Evolutionary conservation across 2,888 invertebrate genomes (phyloP), one percentile per base, ranked within the genome.

Genomic region (Stenichneumon culpator): DNA sequence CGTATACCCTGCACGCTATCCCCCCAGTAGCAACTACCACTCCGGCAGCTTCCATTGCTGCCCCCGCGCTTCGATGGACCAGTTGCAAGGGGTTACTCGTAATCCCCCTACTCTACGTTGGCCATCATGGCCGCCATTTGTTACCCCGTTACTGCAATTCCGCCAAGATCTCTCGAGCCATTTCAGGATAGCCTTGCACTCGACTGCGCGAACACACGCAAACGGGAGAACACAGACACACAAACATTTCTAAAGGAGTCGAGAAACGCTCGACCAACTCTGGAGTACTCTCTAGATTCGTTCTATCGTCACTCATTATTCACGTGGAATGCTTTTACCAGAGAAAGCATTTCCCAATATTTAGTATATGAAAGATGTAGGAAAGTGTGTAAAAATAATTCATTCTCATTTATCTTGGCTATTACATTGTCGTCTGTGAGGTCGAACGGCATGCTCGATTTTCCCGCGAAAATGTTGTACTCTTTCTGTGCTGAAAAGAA

Each of bases 1-100:
- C 91, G 90, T 92, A 92, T 91, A 89, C 91, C 90, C 87, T 57
- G 86, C 87, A 88, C 89, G 89, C 90, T 87, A 88, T 87, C 89
- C 87, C 85, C 89, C 82, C 89, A 87, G 89, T 68, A 77, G 68
- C 81, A 52, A 77, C 67, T 70, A 86, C 77, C 79, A 79, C 85
- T 79, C 79, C 80, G 73, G 77, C 77, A 79, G 77, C 79, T 82
- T 85, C 82, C 85, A 85, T 85, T 68, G 82, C 85, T 82, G 89
- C 88, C 79, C 89, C 84, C 89, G 87, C 89, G 90, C 90, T 90
- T 89, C 88, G 89, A 79, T 65, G 74, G 82, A 79, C 77, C 79
- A 79, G 50, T 82, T 82, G 90, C 88, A 90, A 86, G 82, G 89
- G 88, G 90, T 83, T 92, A 88, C 90, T 87, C 89, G 87, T 91